These are phyloP conservation scores for Lichenostomus cassidix DNA, from an alignment of 2,113 vertebrate genomes.

Conservation along the genomic window DNA sequence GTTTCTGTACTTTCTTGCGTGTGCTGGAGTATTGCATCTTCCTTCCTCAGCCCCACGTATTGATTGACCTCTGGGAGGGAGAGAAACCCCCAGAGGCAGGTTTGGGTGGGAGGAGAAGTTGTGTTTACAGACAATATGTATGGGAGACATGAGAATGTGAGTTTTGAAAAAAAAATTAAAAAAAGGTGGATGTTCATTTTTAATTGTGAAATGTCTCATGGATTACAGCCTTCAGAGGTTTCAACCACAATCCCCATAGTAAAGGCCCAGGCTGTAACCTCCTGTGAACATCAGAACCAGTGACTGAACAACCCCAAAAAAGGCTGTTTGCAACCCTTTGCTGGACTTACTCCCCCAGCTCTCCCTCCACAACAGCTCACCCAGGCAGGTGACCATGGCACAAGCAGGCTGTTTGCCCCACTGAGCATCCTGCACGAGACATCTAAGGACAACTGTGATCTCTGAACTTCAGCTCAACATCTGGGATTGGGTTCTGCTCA, in stretches of 20 bases:
- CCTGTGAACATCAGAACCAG: neutral
- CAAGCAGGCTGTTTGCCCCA: neutral
- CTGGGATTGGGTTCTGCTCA: neutral
- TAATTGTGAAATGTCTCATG: neutral
- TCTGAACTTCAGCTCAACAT: neutral
- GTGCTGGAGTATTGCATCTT: neutral
- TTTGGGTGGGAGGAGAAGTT: neutral
- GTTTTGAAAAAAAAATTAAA: neutral
- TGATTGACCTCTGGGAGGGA: neutral
- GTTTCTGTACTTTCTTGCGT: slow-evolving; percentile 12
- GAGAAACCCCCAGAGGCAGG: neutral
- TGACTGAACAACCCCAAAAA: neutral
- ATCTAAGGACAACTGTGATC: neutral
- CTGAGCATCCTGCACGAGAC: neutral
- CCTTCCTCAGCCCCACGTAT: neutral
- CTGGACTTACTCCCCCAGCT: neutral
- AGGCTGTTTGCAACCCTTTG: neutral
- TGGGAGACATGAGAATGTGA: neutral
- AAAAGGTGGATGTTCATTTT: neutral
- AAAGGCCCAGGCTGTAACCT: neutral
- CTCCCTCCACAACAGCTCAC: neutral
- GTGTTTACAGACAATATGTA: neutral
- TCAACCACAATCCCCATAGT: neutral
- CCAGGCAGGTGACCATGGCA: neutral
- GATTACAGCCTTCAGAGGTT: neutral